Evolutionary conservation across 2,113 vertebrate species (phyloP), one percentile per base, ranked within the genome.

Genomic region (Hystrix cristata): DNA sequence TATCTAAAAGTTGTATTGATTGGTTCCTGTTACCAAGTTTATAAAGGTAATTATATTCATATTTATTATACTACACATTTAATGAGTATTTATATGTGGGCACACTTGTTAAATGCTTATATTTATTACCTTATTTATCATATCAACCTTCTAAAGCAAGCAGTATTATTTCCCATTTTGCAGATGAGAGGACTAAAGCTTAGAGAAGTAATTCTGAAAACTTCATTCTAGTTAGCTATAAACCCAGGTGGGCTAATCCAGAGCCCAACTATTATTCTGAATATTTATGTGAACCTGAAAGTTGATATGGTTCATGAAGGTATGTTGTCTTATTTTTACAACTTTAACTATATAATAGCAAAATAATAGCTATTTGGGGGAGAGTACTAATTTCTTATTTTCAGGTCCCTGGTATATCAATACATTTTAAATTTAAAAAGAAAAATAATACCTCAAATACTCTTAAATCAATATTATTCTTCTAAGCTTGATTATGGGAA

Each of bases 381-480:
- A 21, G 8, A 89, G 9, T 53, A 27, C 13, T 89, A 90, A 89
- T 51, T 91, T 93, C 91, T 86, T 29, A 34, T 90, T 94, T 93
- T 79, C 43, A 93, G 16, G 59, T 92, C 12, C 79, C 53, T 87
- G 16, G 18, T 59, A 69, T 78, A 95, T n/a, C 46, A 86, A 31
- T 51, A 92, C 18, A 95, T 78, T 92, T 95, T 87, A 92, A 96
- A 38, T 91, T 76, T 48, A 43, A 79, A 95, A 95, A 90, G 92
- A 84, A 95, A 87, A 97, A 90, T 78, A 95, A 90, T 86, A 60
- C 11, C 27, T 71, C 27, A 86, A 87, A 94, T 65, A 94, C 10
- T 38, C 74, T 74, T 90, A 90, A 93, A 59, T 90, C 57, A 95
- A 23, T 89, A 93, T 65, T 93, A 82, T 71, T 93, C 38, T 93